These are phyloP conservation scores for Bucco capensis DNA, from an alignment of 2,113 vertebrate genomes.

Conservation along the genomic window DNA sequence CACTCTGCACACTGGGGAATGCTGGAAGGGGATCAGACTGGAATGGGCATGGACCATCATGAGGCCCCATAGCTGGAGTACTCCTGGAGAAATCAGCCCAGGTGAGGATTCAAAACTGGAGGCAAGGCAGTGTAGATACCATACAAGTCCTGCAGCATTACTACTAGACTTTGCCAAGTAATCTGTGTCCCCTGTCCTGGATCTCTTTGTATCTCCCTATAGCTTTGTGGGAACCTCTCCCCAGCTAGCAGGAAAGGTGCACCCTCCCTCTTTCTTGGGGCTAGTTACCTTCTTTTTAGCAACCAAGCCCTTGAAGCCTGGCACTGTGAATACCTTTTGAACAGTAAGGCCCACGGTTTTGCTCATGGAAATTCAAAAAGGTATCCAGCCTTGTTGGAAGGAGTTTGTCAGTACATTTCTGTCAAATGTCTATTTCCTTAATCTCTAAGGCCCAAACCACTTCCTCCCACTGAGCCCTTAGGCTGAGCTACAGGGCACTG, in stretches of 20 bases:
- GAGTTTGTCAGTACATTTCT: not conserved
- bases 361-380: not conserved
- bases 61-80: rapidly evolving
- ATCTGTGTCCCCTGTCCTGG: not conserved
- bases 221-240: not conserved
- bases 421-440: not conserved
- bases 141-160: not conserved
- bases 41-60: not conserved
- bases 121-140: not conserved
- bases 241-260: not conserved
- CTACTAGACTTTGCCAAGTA: not conserved
- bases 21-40: not conserved
- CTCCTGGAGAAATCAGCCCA: not conserved
- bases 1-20: rapidly evolving
- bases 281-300: not conserved
- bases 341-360: not conserved
- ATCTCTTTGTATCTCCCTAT: not conserved
- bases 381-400: not conserved
- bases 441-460: not conserved
- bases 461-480: not conserved
- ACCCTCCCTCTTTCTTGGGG: not conserved
- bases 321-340: not conserved
- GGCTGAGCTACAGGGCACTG: not conserved
- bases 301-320: not conserved
- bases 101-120: not conserved